Evolutionary conservation across 35 echinoderm and acorn worm species (phyloP).

Genomic region (Apostichopus parvimensis): DNA sequence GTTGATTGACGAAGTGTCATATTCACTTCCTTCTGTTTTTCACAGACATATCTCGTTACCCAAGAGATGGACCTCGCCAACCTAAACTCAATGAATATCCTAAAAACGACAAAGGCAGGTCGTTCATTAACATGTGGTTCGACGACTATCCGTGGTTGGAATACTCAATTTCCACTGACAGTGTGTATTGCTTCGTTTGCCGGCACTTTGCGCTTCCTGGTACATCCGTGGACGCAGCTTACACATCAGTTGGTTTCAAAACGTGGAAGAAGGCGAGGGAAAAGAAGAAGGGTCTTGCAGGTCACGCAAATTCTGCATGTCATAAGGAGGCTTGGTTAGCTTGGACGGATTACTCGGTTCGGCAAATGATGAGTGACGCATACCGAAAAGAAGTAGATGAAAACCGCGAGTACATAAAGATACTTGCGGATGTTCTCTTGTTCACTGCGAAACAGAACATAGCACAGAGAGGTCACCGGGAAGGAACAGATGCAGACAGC

Average conservation of each 20-base stretch:
- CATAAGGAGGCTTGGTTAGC: constrained; percentile 23
- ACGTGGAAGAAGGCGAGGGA: constrained; percentile 28
- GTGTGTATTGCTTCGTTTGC: constrained; percentile 21
- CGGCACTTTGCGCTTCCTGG: not conserved
- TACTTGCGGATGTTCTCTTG: constrained; percentile 47
- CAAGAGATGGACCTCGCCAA: not conserved
- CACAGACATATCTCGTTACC: no score
- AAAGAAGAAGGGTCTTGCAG: constrained; percentile 35
- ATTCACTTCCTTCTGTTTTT: no score
- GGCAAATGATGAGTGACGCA: constrained; percentile 12
- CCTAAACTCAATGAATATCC: constrained; percentile 4
- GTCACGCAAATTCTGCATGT: not conserved
- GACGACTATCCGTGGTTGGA: constrained; percentile 37
- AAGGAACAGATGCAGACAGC: constrained; percentile 13
- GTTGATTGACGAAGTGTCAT: no score
- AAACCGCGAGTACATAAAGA: constrained; percentile 64
- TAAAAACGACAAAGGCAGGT: constrained; percentile 3
- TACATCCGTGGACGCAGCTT: constrained; percentile 21
- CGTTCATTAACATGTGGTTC: constrained; percentile 25
- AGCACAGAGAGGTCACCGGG: constrained; percentile 27
- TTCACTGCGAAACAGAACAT: constrained; percentile 44
- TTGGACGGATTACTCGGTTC: constrained; percentile 3
- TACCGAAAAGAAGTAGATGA: constrained; percentile 43
- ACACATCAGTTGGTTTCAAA: constrained; percentile 46
- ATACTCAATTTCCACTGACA: constrained; percentile 29